phyloP scores from a whole-genome alignment of 2,113 vertebrate species.

The Archocentrus centrarchus region DNA sequence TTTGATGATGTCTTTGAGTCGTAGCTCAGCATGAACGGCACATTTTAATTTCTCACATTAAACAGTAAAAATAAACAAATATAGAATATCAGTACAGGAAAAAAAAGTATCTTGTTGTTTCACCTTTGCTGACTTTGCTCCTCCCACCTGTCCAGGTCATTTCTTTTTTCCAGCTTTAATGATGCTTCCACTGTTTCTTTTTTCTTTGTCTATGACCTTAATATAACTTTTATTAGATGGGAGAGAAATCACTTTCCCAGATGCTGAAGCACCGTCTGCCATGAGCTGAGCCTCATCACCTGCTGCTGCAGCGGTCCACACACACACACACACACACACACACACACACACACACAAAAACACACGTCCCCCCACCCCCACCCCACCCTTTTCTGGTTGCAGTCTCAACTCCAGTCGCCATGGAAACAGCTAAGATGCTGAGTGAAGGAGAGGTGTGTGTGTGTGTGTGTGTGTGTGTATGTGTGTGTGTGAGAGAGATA shows the following conservation, averaged over 20 bases:
- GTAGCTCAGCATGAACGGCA: neutral
- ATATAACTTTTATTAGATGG: slow-evolving; percentile 69
- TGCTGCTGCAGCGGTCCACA: slow-evolving; percentile 62
- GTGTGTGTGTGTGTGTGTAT: slow-evolving; percentile 36
- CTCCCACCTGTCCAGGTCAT: neutral
- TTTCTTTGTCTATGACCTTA: slow-evolving; percentile 37
- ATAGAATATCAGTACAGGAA: neutral
- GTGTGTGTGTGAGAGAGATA: neutral
- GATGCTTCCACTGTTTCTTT: neutral
- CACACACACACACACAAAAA: slow-evolving; percentile 20
- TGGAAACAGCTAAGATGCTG: slow-evolving; percentile 83
- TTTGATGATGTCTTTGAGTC: neutral
- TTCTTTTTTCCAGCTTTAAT: slow-evolving; percentile 31
- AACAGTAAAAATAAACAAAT: neutral
- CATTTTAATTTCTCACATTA: neutral
- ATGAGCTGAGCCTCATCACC: slow-evolving; percentile 71
- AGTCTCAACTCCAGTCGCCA: slow-evolving; percentile 71
- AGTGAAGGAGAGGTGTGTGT: slow-evolving; percentile 54
- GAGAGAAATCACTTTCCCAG: slow-evolving; percentile 66
- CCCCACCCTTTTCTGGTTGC: slow-evolving; percentile 43
- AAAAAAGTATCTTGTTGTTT: neutral
- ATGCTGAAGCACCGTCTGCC: slow-evolving; percentile 51
- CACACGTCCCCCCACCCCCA: neutral
- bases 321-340: slow-evolving; percentile 17
- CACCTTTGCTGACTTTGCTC: slow-evolving; percentile 2